A percentile compares a stretch with the other conserved stretches of the same genome.
phyloP scores from a whole-genome alignment of 2,888 invertebrate genomes.

The Amphipyra berbera region DNA sequence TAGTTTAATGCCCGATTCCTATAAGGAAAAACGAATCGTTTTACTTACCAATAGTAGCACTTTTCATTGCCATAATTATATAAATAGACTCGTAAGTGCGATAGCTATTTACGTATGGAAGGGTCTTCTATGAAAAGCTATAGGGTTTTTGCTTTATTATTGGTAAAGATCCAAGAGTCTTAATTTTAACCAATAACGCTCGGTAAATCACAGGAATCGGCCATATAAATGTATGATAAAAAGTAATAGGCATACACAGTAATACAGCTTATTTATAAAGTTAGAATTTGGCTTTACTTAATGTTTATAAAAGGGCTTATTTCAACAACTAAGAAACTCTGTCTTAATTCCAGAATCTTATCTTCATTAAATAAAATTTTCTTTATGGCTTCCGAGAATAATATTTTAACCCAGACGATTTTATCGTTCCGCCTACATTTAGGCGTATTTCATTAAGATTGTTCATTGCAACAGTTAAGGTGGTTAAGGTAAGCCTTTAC shows the following conservation, averaged over 20 bases:
- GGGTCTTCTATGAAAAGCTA: too few relatives aligned
- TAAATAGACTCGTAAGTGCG: too few relatives aligned
- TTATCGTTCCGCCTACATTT: conserved; percentile 76
- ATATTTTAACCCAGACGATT: conserved; percentile 83
- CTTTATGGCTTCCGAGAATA: conserved; percentile 84
- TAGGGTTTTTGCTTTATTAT: too few relatives aligned
- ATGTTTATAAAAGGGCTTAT: conserved; percentile 42
- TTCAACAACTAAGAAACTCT: conserved; percentile 70
- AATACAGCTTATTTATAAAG: conserved; percentile 18
- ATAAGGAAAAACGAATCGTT: too few relatives aligned
- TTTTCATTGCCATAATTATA: too few relatives aligned
- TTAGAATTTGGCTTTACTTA: conserved; percentile 24
- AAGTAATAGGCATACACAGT: neutral
- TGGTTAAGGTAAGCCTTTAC: conserved; percentile 41
- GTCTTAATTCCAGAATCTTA: conserved; percentile 72
- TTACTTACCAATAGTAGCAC: too few relatives aligned
- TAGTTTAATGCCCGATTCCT: too few relatives aligned
- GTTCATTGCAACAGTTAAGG: conserved; percentile 55
- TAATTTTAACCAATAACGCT: too few relatives aligned
- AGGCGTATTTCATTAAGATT: conserved; percentile 75
- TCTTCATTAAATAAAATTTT: conserved; percentile 82
- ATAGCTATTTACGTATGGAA: too few relatives aligned
- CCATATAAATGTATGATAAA: too few relatives aligned
- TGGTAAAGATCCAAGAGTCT: too few relatives aligned
- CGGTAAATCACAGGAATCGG: too few relatives aligned